Evolutionary conservation across 2,113 vertebrate genomes (phyloP).

Genomic region (Labeo rohita): DNA sequence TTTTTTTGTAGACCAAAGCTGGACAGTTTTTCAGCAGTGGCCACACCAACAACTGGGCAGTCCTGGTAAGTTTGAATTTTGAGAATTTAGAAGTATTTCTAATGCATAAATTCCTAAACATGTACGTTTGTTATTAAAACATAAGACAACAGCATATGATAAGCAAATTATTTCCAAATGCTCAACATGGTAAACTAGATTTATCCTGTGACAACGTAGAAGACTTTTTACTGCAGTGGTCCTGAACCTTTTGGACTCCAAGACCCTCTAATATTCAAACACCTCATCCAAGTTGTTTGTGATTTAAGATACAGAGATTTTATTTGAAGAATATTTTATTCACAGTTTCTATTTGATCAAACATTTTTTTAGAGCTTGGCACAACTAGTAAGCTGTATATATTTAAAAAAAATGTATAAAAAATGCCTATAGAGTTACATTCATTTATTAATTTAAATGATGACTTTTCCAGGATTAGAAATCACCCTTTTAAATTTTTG

Average conservation of each 20-base stretch:
- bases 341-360: too few relatives aligned
- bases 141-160: neutral
- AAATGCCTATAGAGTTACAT: neutral
- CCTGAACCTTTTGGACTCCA: neutral
- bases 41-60: slow-evolving; percentile 98
- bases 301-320: neutral
- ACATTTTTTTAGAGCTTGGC: too few relatives aligned
- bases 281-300: neutral
- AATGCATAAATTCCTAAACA: neutral
- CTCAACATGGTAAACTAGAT: neutral
- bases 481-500: neutral
- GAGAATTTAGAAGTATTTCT: neutral
- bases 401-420: neutral
- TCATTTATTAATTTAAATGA: neutral
- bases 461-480: neutral
- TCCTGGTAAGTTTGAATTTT: slow-evolving; percentile 80
- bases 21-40: slow-evolving; percentile 91
- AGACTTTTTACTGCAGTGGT: neutral
- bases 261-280: neutral
- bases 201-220: neutral
- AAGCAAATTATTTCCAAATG: neutral
- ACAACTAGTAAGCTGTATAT: too few relatives aligned
- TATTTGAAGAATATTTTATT: too few relatives aligned
- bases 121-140: neutral
- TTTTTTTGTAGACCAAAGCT: slow-evolving; percentile 77